A percentile compares a stretch with the other conserved stretches of the same genome.
These are phyloP conservation scores for Arizona elegans DNA, from an alignment of 2,113 vertebrate species.

Conservation along the genomic window DNA sequence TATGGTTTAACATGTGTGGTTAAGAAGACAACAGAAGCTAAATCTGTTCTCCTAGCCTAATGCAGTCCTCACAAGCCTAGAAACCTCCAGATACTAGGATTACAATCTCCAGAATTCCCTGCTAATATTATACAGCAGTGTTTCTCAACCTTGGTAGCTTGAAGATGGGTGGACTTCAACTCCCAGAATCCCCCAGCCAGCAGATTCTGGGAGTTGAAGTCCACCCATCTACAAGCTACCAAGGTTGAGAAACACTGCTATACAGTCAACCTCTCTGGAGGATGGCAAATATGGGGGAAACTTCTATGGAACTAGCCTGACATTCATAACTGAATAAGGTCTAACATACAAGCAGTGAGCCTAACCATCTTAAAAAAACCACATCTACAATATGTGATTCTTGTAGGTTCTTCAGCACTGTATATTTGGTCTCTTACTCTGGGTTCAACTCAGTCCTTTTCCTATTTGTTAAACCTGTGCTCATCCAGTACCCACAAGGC, in stretches of 20 bases:
- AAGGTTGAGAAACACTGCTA: not conserved
- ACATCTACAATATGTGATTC: not conserved
- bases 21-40: not conserved
- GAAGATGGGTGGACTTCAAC: no score
- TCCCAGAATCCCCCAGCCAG: no score
- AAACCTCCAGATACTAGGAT: not conserved
- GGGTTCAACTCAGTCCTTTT: not conserved
- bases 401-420: not conserved
- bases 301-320: not conserved
- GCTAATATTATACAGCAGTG: not conserved
- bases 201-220: no score
- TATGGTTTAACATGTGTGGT: not conserved
- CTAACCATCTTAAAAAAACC: not conserved
- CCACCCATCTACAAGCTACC: no score
- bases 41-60: not conserved
- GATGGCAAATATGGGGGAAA: not conserved
- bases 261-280: not conserved
- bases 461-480: not conserved
- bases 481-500: not conserved
- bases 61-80: no score
- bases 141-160: no score
- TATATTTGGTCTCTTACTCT: not conserved
- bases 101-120: not conserved
- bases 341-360: not conserved
- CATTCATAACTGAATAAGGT: not conserved